phyloP scores from a whole-genome alignment of 2,888 invertebrate species.

The Cheilosia impressa region DNA sequence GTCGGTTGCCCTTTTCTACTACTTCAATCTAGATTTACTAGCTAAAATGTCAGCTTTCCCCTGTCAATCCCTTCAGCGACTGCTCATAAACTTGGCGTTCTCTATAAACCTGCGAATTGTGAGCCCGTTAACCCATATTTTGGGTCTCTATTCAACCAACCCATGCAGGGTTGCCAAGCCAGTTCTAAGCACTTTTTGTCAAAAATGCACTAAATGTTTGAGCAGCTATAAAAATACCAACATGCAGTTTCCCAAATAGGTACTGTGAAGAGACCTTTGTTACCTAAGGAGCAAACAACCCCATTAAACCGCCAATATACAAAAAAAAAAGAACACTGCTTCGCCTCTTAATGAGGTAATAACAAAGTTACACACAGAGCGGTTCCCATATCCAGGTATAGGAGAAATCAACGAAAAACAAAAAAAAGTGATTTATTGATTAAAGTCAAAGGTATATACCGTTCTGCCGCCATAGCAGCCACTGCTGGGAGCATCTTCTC shows the following conservation, averaged over 20 bases:
- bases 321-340: background rate
- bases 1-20: too few species aligned
- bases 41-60: too few species aligned
- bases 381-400: background rate
- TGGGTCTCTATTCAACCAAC: too few species aligned
- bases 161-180: too few species aligned
- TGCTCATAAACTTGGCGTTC: too few species aligned
- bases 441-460: slow-evolving; percentile 32
- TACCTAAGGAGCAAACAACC: background rate
- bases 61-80: too few species aligned
- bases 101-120: too few species aligned
- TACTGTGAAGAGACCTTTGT: background rate
- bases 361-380: background rate
- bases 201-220: too few species aligned
- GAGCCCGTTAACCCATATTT: too few species aligned
- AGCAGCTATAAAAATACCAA: background rate
- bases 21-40: too few species aligned
- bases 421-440: slow-evolving; percentile 49
- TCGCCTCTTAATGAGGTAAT: slow-evolving; percentile 7
- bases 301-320: background rate
- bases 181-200: too few species aligned
- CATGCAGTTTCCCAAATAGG: background rate
- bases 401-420: background rate
- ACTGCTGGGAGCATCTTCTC: slow-evolving; percentile 32
- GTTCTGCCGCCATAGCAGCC: slow-evolving; percentile 7